Percentiles rank a stretch among this genome's conserved stretches.
phyloP scores from a whole-genome alignment of 2,797 vertebrate genomes.

The Sebastes paucispinis region DNA sequence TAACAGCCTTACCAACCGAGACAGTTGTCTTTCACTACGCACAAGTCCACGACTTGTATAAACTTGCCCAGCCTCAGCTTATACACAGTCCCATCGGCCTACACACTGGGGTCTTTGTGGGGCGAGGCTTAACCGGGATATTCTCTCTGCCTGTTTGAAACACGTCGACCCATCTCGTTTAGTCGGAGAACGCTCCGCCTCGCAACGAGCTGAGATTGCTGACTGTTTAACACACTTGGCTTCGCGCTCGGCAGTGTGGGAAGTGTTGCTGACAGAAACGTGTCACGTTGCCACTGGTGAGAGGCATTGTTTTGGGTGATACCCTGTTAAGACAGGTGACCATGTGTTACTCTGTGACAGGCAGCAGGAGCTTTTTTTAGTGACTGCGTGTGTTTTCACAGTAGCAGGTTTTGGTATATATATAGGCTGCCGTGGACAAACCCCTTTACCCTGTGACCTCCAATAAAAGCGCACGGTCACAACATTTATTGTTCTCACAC shows the following conservation, averaged over 20 bases:
- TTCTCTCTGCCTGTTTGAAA: constrained; percentile 62
- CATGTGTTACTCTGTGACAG: constrained; percentile 46
- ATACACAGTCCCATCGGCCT: constrained; percentile 46
- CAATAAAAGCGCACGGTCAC: constrained; percentile 54
- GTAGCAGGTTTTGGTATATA: constrained; percentile 39
- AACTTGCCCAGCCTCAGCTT: constrained; percentile 71
- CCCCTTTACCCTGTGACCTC: constrained; percentile 61
- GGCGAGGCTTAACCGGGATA: constrained; percentile 55
- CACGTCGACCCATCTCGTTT: constrained; percentile 56
- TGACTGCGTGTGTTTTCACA: constrained; percentile 44
- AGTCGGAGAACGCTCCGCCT: constrained; percentile 54
- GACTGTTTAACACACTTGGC: constrained; percentile 66
- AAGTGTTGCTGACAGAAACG: constrained; percentile 73
- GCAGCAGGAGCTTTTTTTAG: constrained; percentile 58
- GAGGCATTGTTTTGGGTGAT: constrained; percentile 58
- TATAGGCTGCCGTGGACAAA: constrained; percentile 46
- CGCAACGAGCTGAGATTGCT: constrained; percentile 37
- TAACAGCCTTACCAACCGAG: constrained; percentile 66
- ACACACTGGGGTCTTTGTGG: constrained; percentile 76
- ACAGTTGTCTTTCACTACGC: constrained; percentile 69
- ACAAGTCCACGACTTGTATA: constrained; percentile 70
- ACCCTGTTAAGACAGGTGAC: constrained; percentile 61
- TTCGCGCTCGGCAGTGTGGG: constrained; percentile 35
- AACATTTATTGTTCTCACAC: constrained; percentile 45
- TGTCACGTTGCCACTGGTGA: constrained; percentile 59